Base-by-base conservation (phyloP, 2,113 vertebrate species). In the Oxygymnocypris stewartii region DNA sequence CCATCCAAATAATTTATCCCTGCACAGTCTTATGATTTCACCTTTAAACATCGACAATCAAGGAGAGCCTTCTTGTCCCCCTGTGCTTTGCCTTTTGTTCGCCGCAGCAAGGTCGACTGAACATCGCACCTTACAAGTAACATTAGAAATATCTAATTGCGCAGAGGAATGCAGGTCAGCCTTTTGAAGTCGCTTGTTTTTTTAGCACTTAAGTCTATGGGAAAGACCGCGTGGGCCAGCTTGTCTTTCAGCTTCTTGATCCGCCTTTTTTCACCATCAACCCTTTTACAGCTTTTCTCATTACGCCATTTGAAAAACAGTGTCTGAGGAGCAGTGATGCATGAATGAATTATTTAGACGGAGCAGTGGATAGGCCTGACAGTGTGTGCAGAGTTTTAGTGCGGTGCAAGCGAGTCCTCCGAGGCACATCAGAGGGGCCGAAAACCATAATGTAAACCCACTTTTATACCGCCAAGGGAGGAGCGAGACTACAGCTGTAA, bases 271-370 rank as follows among this genome's bases (percentile, higher is more conserved):
- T 84, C 91, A 89, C 35, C 89, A 92, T 93, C 82, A 95, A 94
- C 94, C 93, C 90, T 95, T 96, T 96, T 94, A 94, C 94, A 95
- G 95, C 94, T 96, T 96, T 96, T 95, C 95, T 97, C 95, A 96
- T 97, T 96, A 97, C 87, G 91, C 94, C 92, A 78, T 96, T 97
- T 96, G 95, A 96, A 96, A 97, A 97, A 97, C 95, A 95, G 94
- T 94, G 95, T 94, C 94, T 93, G 92, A 94, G 94, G 86, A 95
- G 94, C 94, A 95, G 92, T 91, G 93, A 93, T 94, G 95, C 95
- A 95, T 94, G 94, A 95, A 95, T 97, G 95, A 96, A 97, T 97
- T 97, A 97, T 96, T 97, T 95, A 96, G 95, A 94, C 93, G 93
- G 93, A 93, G 90, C 88, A 93, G 95, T 93, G 95, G 95, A 96